These are phyloP conservation scores for Columba janthina DNA, from an alignment of 2,113 vertebrate species.

Conservation along the genomic window DNA sequence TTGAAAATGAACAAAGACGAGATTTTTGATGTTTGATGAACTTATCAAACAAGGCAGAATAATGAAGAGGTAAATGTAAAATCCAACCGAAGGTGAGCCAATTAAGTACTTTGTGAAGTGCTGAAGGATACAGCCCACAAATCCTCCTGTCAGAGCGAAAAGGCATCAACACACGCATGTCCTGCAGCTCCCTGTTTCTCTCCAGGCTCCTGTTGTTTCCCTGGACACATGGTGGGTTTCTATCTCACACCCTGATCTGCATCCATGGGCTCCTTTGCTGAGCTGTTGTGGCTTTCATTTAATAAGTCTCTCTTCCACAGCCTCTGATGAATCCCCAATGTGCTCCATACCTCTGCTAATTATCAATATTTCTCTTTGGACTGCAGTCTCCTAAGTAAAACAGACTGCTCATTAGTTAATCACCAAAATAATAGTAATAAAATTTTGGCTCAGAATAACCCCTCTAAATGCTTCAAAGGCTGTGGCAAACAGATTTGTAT, in stretches of 20 bases:
- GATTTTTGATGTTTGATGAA: constrained; percentile 73
- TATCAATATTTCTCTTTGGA: constrained; percentile 41
- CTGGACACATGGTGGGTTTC: background rate
- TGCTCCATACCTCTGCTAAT: background rate
- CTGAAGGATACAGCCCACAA: constrained; percentile 36
- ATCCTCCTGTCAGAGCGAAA: constrained; percentile 10
- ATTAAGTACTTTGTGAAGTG: constrained; percentile 36
- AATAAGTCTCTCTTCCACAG: background rate
- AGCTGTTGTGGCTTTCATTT: background rate
- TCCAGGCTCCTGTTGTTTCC: background rate
- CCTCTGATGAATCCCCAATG: background rate
- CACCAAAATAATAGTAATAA: constrained; percentile 26
- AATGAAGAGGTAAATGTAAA: constrained; percentile 63
- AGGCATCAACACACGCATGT: background rate
- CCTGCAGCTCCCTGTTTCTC: background rate
- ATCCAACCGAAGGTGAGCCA: constrained; percentile 63
- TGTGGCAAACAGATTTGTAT: background rate
- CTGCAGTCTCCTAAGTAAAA: background rate
- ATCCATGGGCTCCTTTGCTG: background rate
- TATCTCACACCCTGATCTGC: background rate
- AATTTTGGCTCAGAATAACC: background rate
- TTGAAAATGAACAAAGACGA: constrained; percentile 63
- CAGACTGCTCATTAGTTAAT: constrained; percentile 46
- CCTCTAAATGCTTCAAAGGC: background rate
- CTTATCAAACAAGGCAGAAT: constrained; percentile 66